Base-by-base conservation (phyloP, 64 coral and sea anemone species). In the Dendronephthya gigantea region DNA sequence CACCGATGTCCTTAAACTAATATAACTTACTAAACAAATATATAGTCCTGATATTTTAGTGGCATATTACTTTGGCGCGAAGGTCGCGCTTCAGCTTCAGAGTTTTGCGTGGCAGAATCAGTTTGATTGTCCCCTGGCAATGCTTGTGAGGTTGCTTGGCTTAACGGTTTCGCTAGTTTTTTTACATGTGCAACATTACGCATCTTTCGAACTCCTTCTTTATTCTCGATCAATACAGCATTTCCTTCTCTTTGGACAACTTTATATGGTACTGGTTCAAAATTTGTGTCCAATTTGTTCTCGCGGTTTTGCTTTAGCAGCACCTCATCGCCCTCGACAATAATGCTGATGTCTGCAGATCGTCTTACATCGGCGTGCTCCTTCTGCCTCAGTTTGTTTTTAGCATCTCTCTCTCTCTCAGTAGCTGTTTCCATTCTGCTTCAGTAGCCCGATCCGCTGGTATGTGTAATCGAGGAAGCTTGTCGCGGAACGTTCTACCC, bases 221-320 rank as follows among this genome's bases (percentile, higher is more conserved):
- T 34, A 50, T 85, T 31, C 55, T 55, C 70, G 35, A 87, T 47
- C 12, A 91, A 12, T 29, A 87, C 79, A 14, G 90, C 81, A 87
- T 87, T 91, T 9, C 85, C 85, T 69, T 87, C 50, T 25, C 87
- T 91, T 11, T 91, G 49, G 27, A 74, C 32, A 1, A 87, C 74
- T 36, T 47, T 72, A n/a, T 91, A 91, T 84, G 90, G 85, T 3
- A 29, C 74, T 83, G 90, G 79, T 39, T 91, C 85, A 52, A 49
- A 91, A 13, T 39, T 88, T 8, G 90, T 70, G 41, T 74, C 62
- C 41, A 92, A 62, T 56, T 92, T 92, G 40, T 89, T 93, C 34
- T 85, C 83, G 35, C 86, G n/a, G 27, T 14, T 83, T 66, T 92
- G 86, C 30, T 62, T 76, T 39, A 92, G 72, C 22, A 92, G 83